These are phyloP conservation scores for Drosophila watanabei DNA, from an alignment of 1,140 invertebrate species.

Conservation along the genomic window DNA sequence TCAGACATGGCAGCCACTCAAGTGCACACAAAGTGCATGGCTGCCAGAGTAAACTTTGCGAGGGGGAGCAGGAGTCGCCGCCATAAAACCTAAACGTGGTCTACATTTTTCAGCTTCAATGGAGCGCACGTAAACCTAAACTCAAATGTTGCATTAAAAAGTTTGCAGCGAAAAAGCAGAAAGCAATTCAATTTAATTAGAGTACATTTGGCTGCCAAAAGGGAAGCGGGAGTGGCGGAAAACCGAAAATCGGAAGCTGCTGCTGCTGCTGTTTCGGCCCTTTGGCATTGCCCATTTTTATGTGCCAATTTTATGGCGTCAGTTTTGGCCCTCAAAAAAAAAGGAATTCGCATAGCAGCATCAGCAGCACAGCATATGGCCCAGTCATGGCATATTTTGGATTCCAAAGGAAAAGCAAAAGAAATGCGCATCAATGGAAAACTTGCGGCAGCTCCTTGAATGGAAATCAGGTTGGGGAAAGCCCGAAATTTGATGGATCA, in stretches of 20 bases:
- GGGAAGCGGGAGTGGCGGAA: constrained; percentile 24
- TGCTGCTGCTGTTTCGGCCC: constrained; percentile 10
- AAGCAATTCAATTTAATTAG: constrained; percentile 79
- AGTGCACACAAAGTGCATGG: constrained; percentile 56
- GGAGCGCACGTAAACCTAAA: constrained; percentile 72
- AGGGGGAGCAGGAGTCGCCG: constrained; percentile 11
- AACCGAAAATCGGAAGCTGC: constrained; percentile 15
- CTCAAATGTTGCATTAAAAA: constrained; percentile 80
- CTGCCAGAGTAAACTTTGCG: constrained; percentile 35
- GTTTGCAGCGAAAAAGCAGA: constrained; percentile 57
- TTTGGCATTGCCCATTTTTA: constrained; percentile 55
- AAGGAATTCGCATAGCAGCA: constrained; percentile 26
- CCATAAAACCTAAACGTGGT: constrained; percentile 72
- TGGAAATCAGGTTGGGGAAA: constrained; percentile 62
- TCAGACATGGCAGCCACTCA: constrained; percentile 58
- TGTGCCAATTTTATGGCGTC: constrained; percentile 65
- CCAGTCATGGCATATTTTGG: constrained; percentile 37
- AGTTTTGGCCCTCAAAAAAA: constrained; percentile 39
- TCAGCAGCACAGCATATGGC: constrained; percentile 37
- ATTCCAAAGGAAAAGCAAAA: constrained; percentile 17
- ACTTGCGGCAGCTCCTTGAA: constrained; percentile 66
- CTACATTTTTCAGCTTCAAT: constrained; percentile 71
- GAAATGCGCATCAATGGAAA: constrained; percentile 51
- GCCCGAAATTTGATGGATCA: constrained; percentile 76
- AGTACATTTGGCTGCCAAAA: constrained; percentile 61